A percentile compares a stretch with the other conserved stretches of the same genome.
phyloP scores from a whole-genome alignment of 1,140 invertebrate genomes.

The Drosophila sp. region DNA sequence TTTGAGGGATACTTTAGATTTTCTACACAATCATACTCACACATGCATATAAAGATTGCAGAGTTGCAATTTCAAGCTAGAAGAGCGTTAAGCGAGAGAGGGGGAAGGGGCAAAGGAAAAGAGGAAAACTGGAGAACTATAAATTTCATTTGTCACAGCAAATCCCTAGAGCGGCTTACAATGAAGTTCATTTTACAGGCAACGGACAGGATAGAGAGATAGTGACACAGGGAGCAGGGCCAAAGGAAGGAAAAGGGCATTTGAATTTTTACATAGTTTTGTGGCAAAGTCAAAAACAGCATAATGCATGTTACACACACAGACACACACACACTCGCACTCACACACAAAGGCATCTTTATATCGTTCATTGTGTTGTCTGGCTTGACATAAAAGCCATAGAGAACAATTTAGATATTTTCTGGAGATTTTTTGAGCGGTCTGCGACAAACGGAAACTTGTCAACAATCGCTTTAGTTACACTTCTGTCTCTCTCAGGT shows the following conservation, averaged over 20 bases:
- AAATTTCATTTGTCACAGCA: slow-evolving; percentile 80
- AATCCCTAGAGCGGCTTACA: slow-evolving; percentile 71
- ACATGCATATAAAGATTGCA: slow-evolving; percentile 60
- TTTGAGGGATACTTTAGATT: slow-evolving; percentile 80
- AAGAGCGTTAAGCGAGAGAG: neutral
- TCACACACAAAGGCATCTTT: slow-evolving; percentile 1
- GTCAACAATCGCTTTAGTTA: slow-evolving; percentile 54
- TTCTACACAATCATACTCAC: slow-evolving; percentile 31
- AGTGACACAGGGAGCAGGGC: neutral
- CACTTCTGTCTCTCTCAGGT: slow-evolving; percentile 44
- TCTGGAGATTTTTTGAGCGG: slow-evolving; percentile 77
- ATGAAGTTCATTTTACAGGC: slow-evolving; percentile 67
- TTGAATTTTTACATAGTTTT: slow-evolving; percentile 71
- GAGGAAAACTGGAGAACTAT: slow-evolving; percentile 62
- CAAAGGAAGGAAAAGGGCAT: neutral
- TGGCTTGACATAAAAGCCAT: slow-evolving; percentile 71
- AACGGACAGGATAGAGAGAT: slow-evolving; percentile 35
- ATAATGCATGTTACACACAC: slow-evolving; percentile 65
- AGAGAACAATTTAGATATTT: slow-evolving; percentile 81
- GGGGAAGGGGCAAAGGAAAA: neutral
- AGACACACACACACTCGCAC: slow-evolving; percentile 11
- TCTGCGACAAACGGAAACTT: slow-evolving; percentile 63
- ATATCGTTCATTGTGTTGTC: slow-evolving; percentile 8
- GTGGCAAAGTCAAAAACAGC: slow-evolving; percentile 79
- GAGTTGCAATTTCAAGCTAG: slow-evolving; percentile 53